Evolutionary conservation across 2,797 vertebrate species (phyloP), one percentile per base, ranked within the genome.

Genomic region (Coreius guichenoti): DNA sequence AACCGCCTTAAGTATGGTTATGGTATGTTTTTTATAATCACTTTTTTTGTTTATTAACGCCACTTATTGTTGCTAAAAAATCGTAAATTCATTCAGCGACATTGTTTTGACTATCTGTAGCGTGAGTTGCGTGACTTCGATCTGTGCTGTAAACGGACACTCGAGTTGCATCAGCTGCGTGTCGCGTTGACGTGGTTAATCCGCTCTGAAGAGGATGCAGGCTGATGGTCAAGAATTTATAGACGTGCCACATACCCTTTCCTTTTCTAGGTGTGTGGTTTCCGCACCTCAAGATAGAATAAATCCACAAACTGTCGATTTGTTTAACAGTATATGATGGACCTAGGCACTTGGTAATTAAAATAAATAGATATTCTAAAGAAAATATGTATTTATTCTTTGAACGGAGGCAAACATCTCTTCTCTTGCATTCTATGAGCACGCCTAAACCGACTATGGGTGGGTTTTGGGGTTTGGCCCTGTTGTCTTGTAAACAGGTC

Each of bases 81-180:
- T 43, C 39, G 1, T 21, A 63, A 23, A 72, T 74, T 45, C 0
- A 12, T 65, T 49, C 4, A 74, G 36, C 1, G 29, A 7, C 11
- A 11, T 73, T 12, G 54, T 65, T 63, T 49, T 49, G 56, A n/a
- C 36, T 47, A 3, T 72, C 3, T 16, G 49, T 23, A 21, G 45
- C 16, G 14, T 29, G 70, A 16, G 72, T 13, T 8, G 26, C 33
- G 17, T 74, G 54, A 47, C 29, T 56, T 49, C 3, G 19, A 7
- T n/a, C n/a, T 1, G 33, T 84, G 51, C 29, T 73, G 76, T 49
- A 80, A 84, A 39, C 29, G 0, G 29, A 26, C 3, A 1, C 21
- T 6, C 1, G 1, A 14, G 23, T 85, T 85, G 83, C 83, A 39
- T 85, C 83, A 85, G 83, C 54, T 80, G 51, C 49, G n/a, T 7